Base-by-base conservation (phyloP, 1,140 invertebrate genomes). In the Dreissena rostriformis region DNA sequence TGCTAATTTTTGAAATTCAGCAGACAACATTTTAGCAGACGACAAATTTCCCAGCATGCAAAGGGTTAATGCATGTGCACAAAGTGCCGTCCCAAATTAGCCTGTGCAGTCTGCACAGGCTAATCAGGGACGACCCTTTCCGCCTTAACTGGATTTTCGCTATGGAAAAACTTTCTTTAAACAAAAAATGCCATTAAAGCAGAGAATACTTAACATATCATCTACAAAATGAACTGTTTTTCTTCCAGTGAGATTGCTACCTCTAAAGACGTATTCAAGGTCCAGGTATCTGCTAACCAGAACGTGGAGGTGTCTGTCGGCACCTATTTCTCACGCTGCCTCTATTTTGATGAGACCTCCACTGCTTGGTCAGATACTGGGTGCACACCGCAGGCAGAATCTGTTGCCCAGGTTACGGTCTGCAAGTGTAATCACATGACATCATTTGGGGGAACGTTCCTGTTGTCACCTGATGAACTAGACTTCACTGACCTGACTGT, bases 401-500 rank as follows among this genome's bases (percentile, higher is more conserved):
- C 89, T 19, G 89, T 88, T 7, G 65, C 86, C 14, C 67, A 52
- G 6, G 84, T 81, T 53, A 88, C 90, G 15, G 82, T 77, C 12
- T 92, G 91, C 75, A 53, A 73, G 49, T 92, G 91, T 87, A 87
- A 91, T 75, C 91, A 92, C 67, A 83, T 91, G 70, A 92, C 91
- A n/a, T 86, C 91, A 10, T 92, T 91, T 87, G 90, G 91, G 26
- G 89, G 90, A 2, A 87, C 88, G 68, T 84, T 90, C 61, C 83
- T 92, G 29, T 87, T 90, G 11, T 87, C 91, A 28, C 84, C 88
- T 28, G 77, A 86, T 63, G 87, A 88, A 63, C 87, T 92, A 1
- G 82, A 86, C 52, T 91, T 92, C 79, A 67, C 87, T 19, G 91
- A 92, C 74, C 76, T 92, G 7, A 77, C 78, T 29, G 91, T 92